Evolutionary conservation across 2,888 invertebrate genomes (phyloP).

Genomic region (Agrotis segetum): DNA sequence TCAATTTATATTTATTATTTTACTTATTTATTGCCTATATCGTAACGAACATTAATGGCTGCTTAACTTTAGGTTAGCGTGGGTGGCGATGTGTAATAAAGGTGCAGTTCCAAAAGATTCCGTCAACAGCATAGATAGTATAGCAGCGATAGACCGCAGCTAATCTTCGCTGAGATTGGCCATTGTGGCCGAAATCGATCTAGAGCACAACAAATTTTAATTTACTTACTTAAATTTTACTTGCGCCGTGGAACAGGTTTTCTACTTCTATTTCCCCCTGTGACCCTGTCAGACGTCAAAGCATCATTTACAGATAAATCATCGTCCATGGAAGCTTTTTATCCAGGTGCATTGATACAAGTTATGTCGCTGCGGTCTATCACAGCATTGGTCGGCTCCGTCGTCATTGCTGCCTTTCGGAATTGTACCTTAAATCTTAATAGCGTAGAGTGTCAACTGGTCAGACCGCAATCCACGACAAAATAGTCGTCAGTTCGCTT

Average conservation of each 20-base stretch:
- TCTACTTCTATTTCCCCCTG: too few relatives aligned
- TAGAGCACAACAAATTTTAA: too few relatives aligned
- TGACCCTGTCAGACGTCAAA: too few relatives aligned
- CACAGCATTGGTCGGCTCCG: neutral
- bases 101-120: neutral
- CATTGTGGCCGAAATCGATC: too few relatives aligned
- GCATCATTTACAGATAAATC: neutral
- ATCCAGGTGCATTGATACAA: neutral
- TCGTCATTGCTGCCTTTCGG: neutral
- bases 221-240: too few relatives aligned
- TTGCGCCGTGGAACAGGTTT: too few relatives aligned
- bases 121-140: neutral
- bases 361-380: neutral
- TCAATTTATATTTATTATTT: conserved; percentile 31
- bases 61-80: conserved; percentile 22
- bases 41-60: conserved; percentile 37
- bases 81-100: conserved; percentile 3
- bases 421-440: neutral
- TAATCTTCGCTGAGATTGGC: too few relatives aligned
- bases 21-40: conserved; percentile 39
- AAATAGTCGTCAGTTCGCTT: conserved; percentile 2
- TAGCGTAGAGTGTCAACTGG: neutral
- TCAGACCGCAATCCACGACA: conserved; percentile 13
- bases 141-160: too few relatives aligned
- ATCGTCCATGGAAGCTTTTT: neutral